Conservation (phyloP, 2,113 vertebrate genomes). For the Thalassoma bifasciatum region DNA sequence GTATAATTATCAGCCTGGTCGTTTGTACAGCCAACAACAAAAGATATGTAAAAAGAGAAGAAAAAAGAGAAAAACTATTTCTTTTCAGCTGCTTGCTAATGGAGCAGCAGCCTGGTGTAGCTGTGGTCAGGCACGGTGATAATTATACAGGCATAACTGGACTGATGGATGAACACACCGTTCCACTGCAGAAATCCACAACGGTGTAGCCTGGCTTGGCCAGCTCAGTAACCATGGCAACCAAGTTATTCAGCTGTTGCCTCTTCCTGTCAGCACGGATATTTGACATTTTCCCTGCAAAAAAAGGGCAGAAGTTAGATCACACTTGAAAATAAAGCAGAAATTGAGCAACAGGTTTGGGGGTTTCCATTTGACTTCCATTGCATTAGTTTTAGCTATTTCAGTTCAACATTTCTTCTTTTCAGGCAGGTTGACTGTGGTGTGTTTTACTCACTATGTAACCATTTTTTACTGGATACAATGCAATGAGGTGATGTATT, state of each 20-base stretch:
- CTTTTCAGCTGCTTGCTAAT: slow-evolving; percentile 32
- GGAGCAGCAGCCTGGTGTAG: slow-evolving; percentile 13
- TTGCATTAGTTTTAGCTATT: too few relatives aligned
- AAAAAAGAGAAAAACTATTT: background rate
- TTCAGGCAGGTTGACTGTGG: background rate
- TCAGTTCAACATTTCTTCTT: background rate
- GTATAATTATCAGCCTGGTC: slow-evolving; percentile 27
- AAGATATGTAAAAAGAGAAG: slow-evolving; percentile 15
- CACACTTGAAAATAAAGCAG: background rate
- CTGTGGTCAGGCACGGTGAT: slow-evolving; percentile 18
- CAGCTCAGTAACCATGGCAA: slow-evolving; percentile 86
- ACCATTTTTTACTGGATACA: too few relatives aligned
- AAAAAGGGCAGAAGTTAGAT: slow-evolving; percentile 41
- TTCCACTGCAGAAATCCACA: slow-evolving; percentile 98
- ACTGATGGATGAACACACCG: slow-evolving; percentile 81
- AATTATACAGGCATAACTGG: slow-evolving; percentile 32
- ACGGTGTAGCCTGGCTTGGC: slow-evolving; percentile 88
- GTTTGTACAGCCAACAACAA: background rate
- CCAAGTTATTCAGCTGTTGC: slow-evolving; percentile 96
- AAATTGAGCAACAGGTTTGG: slow-evolving; percentile 7
- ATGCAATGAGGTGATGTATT: too few relatives aligned
- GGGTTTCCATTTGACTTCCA: too few relatives aligned
- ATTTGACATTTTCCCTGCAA: slow-evolving; percentile 93
- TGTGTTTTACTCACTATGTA: too few relatives aligned
- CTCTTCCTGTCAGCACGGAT: slow-evolving; percentile 91